A percentile compares a stretch with the other conserved stretches of the same genome.
Conservation (phyloP, 2,888 invertebrate species). For the Melitaea athalia region DNA sequence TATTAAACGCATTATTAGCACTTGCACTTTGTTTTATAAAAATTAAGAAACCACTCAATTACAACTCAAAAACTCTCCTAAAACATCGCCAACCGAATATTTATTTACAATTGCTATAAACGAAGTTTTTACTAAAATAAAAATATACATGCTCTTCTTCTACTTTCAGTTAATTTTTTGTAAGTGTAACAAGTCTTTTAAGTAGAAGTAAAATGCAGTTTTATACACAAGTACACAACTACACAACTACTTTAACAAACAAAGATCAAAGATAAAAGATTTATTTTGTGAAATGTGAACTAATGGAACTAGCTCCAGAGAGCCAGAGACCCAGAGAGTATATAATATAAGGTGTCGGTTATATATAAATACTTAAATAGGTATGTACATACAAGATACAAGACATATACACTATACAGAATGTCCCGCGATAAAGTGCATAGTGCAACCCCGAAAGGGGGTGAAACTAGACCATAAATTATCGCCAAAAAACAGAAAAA, state of each 20-base stretch:
- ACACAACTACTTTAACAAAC: no score
- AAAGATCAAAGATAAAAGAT: conserved; percentile 9
- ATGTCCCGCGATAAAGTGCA: no score
- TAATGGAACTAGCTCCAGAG: no score
- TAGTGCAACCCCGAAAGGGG: no score
- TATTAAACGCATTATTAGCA: neutral
- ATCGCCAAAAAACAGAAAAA: no score
- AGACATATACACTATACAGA: no score
- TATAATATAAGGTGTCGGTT: no score
- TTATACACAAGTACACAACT: neutral
- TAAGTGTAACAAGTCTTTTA: neutral
- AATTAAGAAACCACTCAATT: neutral
- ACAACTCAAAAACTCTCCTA: neutral
- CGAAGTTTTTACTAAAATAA: conserved; percentile 5
- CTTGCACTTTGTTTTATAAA: neutral
- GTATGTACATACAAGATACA: no score
- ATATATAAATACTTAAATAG: no score
- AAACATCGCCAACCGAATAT: neutral
- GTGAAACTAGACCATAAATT: no score
- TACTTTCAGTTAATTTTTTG: conserved; percentile 8
- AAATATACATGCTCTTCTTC: conserved; percentile 1
- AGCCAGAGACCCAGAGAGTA: no score
- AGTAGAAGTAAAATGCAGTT: neutral
- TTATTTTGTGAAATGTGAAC: conserved; percentile 12
- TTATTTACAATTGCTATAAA: neutral